Percentiles rank a stretch among this genome's conserved stretches.
These are phyloP conservation scores for Procambarus virginalis DNA, from an alignment of 1,140 invertebrate species.

Conservation along the genomic window DNA sequence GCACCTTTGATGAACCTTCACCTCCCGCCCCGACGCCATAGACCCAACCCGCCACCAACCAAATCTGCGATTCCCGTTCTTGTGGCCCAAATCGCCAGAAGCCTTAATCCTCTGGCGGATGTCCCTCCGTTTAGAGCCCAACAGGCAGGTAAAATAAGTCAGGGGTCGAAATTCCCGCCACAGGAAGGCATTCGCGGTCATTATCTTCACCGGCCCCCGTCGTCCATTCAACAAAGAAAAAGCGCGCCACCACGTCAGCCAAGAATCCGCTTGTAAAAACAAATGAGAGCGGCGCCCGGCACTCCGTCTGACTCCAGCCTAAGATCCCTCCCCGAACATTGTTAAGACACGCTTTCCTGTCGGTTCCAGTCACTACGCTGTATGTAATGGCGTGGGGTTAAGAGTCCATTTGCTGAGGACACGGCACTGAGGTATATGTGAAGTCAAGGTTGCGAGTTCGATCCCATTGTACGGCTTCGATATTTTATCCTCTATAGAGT, in stretches of 20 bases:
- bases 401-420: too few relatives aligned
- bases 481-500: too few relatives aligned
- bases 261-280: constrained; percentile 45
- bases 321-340: neutral
- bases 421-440: too few relatives aligned
- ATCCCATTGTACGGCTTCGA: too few relatives aligned
- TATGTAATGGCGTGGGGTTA: neutral
- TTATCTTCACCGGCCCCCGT: constrained; percentile 31
- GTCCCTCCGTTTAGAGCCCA: too few relatives aligned
- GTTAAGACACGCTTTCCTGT: neutral
- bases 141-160: neutral
- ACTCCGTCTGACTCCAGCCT: neutral
- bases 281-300: neutral
- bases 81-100: neutral
- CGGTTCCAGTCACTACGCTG: neutral
- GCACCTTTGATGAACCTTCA: constrained; percentile 22
- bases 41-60: neutral
- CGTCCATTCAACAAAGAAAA: constrained; percentile 31
- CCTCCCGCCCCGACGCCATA: neutral
- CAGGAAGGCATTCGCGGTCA: constrained; percentile 29
- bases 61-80: neutral
- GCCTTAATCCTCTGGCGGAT: neutral
- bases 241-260: constrained; percentile 3
- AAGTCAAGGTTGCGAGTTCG: too few relatives aligned
- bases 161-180: constrained; percentile 33